Conservation (phyloP, 2,113 vertebrate species). For the Orycteropus afer region DNA sequence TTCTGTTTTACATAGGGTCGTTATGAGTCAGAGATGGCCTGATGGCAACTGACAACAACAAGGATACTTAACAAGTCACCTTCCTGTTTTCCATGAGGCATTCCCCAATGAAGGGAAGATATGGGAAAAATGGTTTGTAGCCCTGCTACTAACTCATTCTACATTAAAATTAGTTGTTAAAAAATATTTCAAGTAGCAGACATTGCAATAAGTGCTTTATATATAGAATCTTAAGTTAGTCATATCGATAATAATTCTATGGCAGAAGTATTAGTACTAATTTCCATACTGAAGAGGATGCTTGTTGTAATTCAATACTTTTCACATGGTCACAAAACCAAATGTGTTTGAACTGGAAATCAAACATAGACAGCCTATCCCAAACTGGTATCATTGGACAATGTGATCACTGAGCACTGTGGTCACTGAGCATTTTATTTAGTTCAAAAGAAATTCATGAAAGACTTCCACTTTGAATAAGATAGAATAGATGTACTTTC, state of each 20-base stretch:
- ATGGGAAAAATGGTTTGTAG: neutral
- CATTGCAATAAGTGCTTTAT: conserved; percentile 27
- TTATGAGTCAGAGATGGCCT: too few species aligned
- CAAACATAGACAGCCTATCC: neutral
- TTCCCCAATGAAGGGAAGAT: neutral
- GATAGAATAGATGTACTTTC: neutral
- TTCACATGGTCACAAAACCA: neutral
- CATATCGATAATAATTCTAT: neutral
- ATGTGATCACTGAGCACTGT: neutral
- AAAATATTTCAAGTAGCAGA: neutral
- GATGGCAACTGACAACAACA: too few species aligned
- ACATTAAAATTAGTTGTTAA: neutral
- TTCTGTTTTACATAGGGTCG: too few species aligned
- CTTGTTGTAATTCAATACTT: neutral
- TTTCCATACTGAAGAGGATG: neutral
- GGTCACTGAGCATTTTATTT: neutral
- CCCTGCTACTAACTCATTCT: neutral
- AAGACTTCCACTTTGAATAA: neutral
- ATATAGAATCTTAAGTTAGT: too few species aligned
- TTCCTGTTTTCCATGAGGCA: neutral
- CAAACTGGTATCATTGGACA: neutral
- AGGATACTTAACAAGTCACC: neutral
- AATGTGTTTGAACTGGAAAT: neutral
- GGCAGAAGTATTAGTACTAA: neutral
- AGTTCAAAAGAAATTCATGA: neutral